Conservation (phyloP, 2,888 invertebrate species). For the Rotaria magnacalcarata region DNA sequence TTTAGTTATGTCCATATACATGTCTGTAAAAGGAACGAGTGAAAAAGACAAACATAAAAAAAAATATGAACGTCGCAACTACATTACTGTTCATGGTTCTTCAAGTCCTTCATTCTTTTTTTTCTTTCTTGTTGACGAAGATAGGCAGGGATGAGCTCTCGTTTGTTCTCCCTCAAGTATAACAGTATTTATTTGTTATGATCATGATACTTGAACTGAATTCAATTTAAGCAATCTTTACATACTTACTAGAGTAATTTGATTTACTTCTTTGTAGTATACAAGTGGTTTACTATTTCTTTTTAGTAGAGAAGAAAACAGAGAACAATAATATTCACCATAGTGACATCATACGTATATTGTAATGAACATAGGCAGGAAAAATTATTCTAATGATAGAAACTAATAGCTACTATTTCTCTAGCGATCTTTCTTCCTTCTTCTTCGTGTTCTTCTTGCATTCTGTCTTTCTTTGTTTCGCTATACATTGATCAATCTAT, state of each 20-base stretch:
- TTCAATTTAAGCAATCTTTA: not conserved
- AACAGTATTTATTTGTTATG: not conserved
- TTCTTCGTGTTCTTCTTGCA: not conserved
- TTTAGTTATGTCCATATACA: not conserved
- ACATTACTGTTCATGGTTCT: not conserved
- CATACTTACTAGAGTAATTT: not conserved
- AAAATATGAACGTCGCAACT: not conserved
- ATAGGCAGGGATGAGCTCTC: not conserved
- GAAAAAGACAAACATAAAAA: not conserved
- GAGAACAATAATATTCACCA: not conserved
- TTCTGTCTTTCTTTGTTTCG: not conserved
- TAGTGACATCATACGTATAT: not conserved
- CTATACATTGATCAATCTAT: not conserved
- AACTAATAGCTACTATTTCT: not conserved
- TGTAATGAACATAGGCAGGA: not conserved
- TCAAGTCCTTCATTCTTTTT: not conserved
- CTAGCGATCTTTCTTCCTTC: not conserved
- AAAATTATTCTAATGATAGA: not conserved
- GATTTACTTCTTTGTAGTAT: not conserved
- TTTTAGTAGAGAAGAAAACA: not conserved
- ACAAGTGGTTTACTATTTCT: not conserved
- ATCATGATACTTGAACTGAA: not conserved
- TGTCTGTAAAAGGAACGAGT: not conserved
- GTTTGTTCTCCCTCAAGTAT: not conserved
- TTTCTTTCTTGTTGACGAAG: not conserved